Conservation (phyloP, 2,113 vertebrate species). For the Crotophaga sulcirostris region DNA sequence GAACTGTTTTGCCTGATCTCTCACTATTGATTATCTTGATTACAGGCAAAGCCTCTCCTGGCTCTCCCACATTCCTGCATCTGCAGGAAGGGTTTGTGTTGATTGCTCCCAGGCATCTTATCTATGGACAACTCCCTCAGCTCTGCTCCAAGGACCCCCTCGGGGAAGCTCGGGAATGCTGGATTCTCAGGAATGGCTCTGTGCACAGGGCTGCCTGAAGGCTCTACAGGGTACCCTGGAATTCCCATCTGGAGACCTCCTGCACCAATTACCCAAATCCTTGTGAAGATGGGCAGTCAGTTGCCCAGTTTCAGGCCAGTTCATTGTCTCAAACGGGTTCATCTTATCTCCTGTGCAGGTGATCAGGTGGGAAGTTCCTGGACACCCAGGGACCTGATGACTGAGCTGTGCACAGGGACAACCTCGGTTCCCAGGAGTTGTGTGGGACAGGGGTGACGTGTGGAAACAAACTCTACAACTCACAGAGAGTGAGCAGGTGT, state of each 20-base stretch:
- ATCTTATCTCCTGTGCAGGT: background rate
- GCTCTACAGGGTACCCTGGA: background rate
- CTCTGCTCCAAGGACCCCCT: background rate
- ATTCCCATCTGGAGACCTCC: background rate
- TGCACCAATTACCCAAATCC: background rate
- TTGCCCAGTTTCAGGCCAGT: background rate
- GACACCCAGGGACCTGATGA: background rate
- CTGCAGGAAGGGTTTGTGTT: background rate
- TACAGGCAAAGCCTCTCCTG: background rate
- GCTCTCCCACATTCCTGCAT: fast-evolving
- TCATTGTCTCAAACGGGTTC: background rate
- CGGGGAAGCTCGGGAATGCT: background rate
- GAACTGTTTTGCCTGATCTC: background rate
- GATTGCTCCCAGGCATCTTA: background rate
- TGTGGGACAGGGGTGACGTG: too few relatives aligned
- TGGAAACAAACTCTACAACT: too few relatives aligned
- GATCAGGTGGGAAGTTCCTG: background rate
- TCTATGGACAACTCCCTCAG: fast-evolving
- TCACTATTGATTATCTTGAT: background rate
- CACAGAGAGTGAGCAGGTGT: too few relatives aligned
- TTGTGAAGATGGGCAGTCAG: background rate
- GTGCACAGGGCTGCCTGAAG: background rate
- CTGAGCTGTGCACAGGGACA: too few relatives aligned
- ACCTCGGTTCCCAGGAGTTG: background rate
- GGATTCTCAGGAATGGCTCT: background rate